A percentile compares a stretch with the other conserved stretches of the same genome.
phyloP scores from a whole-genome alignment of 2,113 vertebrate species.

The Tragelaphus buxtoni region DNA sequence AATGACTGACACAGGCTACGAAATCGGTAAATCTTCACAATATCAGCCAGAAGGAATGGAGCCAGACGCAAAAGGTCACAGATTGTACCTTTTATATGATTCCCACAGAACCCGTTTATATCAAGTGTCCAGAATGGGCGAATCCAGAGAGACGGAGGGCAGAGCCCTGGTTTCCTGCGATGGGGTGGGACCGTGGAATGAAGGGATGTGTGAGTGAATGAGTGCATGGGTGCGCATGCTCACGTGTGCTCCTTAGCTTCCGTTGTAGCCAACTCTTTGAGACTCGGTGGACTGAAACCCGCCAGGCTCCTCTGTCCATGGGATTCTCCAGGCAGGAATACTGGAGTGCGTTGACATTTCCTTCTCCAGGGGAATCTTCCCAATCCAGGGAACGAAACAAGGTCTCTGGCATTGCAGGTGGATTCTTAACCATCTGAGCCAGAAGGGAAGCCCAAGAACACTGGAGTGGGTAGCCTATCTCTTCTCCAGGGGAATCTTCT shows the following conservation, averaged over 20 bases:
- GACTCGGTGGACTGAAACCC: background rate
- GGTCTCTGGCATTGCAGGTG: background rate
- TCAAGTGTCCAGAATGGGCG: too few species aligned
- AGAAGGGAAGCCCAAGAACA: background rate
- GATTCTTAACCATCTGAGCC: background rate
- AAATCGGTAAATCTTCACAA: background rate
- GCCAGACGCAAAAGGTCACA: background rate
- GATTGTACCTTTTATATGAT: too few species aligned
- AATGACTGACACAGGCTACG: fast-evolving
- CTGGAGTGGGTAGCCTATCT: background rate
- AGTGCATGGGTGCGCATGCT: background rate
- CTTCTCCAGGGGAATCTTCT: background rate
- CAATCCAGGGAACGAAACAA: background rate
- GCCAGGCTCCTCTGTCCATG: background rate
- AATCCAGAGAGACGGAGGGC: background rate
- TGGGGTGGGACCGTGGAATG: background rate
- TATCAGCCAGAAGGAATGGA: fast-evolving
- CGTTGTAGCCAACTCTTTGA: background rate
- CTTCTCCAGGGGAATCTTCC: background rate
- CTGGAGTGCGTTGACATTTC: background rate
- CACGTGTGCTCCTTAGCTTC: too few species aligned
- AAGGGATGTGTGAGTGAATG: background rate
- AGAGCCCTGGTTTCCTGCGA: background rate
- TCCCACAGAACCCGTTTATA: background rate
- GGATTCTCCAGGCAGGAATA: background rate